Evolutionary conservation across 2,113 vertebrate species (phyloP).

Genomic region (Ancistrus triradiatus): DNA sequence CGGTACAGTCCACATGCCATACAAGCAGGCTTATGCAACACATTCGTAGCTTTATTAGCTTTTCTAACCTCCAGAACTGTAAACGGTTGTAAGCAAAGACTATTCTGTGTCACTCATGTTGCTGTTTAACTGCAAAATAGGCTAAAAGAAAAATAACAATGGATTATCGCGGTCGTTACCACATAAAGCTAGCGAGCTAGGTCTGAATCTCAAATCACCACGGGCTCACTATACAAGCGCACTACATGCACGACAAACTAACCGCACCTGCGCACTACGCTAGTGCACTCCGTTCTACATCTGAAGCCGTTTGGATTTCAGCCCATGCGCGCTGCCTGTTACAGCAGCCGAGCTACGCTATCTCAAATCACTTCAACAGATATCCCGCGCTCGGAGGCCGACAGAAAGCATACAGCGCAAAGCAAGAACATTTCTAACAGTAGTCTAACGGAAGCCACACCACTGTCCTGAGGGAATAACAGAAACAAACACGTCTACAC

Average conservation of each 20-base stretch:
- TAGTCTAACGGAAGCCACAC: neutral
- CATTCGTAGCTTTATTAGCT: too few species aligned
- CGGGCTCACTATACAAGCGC: neutral
- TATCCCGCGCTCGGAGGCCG: neutral
- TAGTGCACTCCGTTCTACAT: neutral
- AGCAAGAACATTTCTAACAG: neutral
- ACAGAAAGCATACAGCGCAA: neutral
- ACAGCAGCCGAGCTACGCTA: neutral
- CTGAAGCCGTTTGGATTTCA: neutral
- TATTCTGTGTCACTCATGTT: too few species aligned
- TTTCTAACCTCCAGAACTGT: too few species aligned
- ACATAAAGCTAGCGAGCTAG: conserved; percentile 2
- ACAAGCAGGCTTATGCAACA: too few species aligned
- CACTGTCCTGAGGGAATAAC: neutral
- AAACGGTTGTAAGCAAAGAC: too few species aligned
- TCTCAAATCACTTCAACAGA: neutral
- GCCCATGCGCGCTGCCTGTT: neutral
- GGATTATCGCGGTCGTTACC: too few species aligned
- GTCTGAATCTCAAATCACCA: neutral
- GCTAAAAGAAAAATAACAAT: too few species aligned
- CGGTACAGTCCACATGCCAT: too few species aligned
- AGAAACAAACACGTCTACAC: neutral
- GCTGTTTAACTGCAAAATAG: too few species aligned
- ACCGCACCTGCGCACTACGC: too few species aligned
- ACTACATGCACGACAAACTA: neutral